Evolutionary conservation across 2,113 vertebrate genomes (phyloP).

Genomic region (Eudyptes chrysolophus): DNA sequence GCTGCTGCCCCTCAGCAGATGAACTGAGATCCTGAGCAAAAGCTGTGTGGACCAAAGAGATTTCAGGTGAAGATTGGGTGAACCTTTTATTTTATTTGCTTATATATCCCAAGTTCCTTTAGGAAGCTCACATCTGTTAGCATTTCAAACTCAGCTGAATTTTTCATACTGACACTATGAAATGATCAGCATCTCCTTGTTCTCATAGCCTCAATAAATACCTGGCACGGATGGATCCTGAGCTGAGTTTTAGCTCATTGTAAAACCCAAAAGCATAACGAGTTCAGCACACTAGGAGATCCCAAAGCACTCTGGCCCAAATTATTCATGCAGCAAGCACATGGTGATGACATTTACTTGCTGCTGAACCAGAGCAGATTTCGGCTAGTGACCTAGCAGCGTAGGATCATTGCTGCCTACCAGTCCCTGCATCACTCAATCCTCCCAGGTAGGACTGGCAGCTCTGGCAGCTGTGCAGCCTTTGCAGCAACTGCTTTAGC

Average conservation of each 20-base stretch:
- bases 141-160: not conserved
- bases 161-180: not conserved
- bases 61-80: not conserved
- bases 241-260: not conserved
- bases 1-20: not conserved
- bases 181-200: not conserved
- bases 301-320: not conserved
- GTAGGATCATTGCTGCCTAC: not conserved
- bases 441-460: not conserved
- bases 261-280: not conserved
- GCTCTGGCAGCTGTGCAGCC: not conserved
- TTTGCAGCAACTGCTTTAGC: not conserved
- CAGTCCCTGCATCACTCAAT: not conserved
- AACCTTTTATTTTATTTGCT: not conserved
- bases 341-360: not conserved
- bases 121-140: not conserved
- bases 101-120: not conserved
- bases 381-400: not conserved
- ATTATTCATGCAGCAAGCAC: conserved; percentile 10
- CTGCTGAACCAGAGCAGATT: not conserved
- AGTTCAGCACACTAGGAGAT: not conserved
- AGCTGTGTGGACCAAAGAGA: not conserved
- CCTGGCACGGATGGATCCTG: not conserved
- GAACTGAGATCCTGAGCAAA: not conserved
- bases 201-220: not conserved